Conservation (phyloP, 2,888 invertebrate species). For the Leptinotarsa juncta region DNA sequence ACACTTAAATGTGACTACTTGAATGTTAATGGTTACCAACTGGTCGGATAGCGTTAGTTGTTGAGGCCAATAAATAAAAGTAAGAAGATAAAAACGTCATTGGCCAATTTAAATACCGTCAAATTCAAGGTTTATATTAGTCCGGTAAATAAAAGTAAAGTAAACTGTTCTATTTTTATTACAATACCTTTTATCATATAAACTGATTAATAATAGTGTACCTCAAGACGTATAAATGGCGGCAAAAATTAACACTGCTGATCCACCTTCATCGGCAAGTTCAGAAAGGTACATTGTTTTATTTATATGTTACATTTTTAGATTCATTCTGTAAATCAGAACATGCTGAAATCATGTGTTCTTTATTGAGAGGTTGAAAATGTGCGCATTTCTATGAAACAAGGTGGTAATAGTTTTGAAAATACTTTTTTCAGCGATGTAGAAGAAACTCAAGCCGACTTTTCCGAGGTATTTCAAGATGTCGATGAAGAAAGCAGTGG, state of each 20-base stretch:
- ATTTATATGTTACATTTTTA: background rate
- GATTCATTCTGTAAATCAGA: background rate
- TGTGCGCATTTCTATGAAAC: background rate
- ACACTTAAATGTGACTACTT: no score
- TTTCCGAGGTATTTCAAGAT: conserved; percentile 71
- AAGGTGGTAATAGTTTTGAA: no score
- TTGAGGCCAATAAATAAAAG: no score
- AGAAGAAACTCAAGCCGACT: conserved; percentile 75
- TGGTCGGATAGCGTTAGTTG: no score
- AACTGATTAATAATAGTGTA: background rate
- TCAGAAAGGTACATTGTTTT: conserved; percentile 82
- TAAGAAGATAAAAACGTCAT: no score
- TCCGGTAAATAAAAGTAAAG: background rate
- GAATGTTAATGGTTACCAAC: no score
- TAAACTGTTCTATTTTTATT: conserved; percentile 13
- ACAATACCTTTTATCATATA: background rate
- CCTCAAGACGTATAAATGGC: conserved; percentile 62
- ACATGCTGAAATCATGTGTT: background rate
- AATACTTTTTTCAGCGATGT: conserved; percentile 61
- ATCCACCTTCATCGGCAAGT: conserved; percentile 91
- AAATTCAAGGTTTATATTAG: background rate
- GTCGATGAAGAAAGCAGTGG: conserved; percentile 63
- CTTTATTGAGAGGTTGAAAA: background rate
- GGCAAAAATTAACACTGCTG: conserved; percentile 73
- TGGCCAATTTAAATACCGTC: no score